Evolutionary conservation across 1,140 invertebrate genomes (phyloP), one percentile per base, ranked within the genome.

Genomic region (Sinonovacula constricta): DNA sequence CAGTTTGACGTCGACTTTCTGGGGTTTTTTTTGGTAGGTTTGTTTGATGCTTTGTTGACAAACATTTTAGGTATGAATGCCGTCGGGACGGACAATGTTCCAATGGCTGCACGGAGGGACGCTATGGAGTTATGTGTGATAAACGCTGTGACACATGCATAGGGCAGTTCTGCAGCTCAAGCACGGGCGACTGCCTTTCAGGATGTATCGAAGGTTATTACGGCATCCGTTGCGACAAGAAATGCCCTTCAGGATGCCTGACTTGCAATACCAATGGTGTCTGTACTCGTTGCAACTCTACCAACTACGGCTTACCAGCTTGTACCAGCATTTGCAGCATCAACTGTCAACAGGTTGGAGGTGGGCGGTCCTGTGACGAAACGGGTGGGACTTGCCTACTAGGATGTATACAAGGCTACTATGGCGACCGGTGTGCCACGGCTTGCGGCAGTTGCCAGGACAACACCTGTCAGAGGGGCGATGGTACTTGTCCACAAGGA

Each of bases 401-500:
- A n/a, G 71, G 60, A 18, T 74, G 71, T 30, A 18, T 56, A 18
- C 2, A 5, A 1, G 72, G 62, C 10, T 66, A 53, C 31, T 75
- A 66, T 63, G 62, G 33, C 36, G 1, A 3, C 15, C 12, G 66
- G 1, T 66, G 62, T 39, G 4, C 26, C 26, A 3, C 53, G 45
- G 14, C 62, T 22, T 75, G 72, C 45, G 62, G 72, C 15, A 49
- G 39, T 2, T 75, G 72, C 36, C 5, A 53, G 14, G 1, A 66
- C 34, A 18, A 36, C 28, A 26, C 60, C 14, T 75, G 72, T 24
- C 22, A 39, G 26, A n/a, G n/a, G n/a, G 33, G 33, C n/a, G 33
- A 66, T 24, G 72, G 72, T 15, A 56, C 5, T n/a, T 75, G 72
- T 33, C n/a, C n/a, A n/a, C 33, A 22, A 18, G 72, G 62, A 12